Evolutionary conservation across 2,113 vertebrate genomes (phyloP).

Genomic region (Saguinus imperator): DNA sequence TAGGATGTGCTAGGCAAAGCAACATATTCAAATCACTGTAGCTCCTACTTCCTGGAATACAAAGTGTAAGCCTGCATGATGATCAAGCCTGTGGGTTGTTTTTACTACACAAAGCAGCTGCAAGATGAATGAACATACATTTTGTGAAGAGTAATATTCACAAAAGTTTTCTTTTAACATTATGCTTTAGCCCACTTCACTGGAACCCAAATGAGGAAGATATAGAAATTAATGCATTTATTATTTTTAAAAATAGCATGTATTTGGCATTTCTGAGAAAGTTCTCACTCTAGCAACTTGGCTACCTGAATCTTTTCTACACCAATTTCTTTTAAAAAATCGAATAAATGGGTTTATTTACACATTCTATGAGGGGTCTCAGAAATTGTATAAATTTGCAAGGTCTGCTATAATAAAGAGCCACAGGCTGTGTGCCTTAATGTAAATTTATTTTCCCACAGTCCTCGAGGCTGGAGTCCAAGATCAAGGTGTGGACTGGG

Average conservation of each 20-base stretch:
- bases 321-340: not conserved
- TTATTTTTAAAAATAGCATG: not conserved
- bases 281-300: not conserved
- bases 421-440: not conserved
- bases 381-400: not conserved
- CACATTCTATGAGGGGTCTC: not conserved
- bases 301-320: too few species aligned
- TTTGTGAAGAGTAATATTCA: not conserved
- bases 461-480: not conserved
- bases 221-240: not conserved
- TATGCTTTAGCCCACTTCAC: not conserved
- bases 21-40: not conserved
- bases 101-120: not conserved
- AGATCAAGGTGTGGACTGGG: not conserved
- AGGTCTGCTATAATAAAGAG: not conserved
- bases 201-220: not conserved
- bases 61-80: not conserved
- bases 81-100: not conserved
- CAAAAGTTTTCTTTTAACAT: not conserved
- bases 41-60: fast-evolving
- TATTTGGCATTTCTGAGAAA: not conserved
- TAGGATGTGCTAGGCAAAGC: not conserved
- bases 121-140: not conserved
- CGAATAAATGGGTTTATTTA: not conserved
- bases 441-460: too few species aligned